Evolutionary conservation across 2,888 invertebrate genomes (phyloP).

Genomic region (Callosobruchus maculatus): DNA sequence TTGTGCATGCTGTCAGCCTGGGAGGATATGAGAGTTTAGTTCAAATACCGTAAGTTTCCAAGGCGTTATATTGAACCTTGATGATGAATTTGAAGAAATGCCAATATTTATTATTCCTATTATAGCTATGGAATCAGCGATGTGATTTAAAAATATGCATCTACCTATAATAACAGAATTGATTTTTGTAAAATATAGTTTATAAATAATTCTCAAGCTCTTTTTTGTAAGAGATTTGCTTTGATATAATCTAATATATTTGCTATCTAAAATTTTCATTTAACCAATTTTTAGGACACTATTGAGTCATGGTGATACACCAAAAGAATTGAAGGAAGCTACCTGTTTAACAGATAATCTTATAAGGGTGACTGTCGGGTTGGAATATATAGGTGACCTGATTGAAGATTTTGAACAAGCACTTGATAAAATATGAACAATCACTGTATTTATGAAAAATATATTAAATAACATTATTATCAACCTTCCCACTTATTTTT

Average conservation of each 20-base stretch:
- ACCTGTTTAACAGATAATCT: conserved; percentile 1
- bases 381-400: conserved; percentile 1
- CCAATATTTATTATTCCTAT: neutral
- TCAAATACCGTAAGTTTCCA: neutral
- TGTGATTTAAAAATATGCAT: too few species aligned
- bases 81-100: neutral
- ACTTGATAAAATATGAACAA: neutral
- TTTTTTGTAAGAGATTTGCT: too few species aligned
- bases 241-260: too few species aligned
- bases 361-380: neutral
- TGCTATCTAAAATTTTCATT: too few species aligned
- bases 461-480: neutral
- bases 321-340: neutral
- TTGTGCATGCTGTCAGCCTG: neutral
- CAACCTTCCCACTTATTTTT: conserved; percentile 15
- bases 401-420: conserved; percentile 1
- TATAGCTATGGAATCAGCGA: neutral
- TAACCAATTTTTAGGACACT: neutral
- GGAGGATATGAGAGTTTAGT: conserved; percentile 4
- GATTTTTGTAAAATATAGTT: too few species aligned
- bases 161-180: too few species aligned
- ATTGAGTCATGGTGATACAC: neutral
- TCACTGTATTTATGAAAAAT: neutral
- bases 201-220: too few species aligned
- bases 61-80: too few species aligned